Base-by-base conservation (phyloP, 2,797 vertebrate genomes). In the Chrosomus eos region DNA sequence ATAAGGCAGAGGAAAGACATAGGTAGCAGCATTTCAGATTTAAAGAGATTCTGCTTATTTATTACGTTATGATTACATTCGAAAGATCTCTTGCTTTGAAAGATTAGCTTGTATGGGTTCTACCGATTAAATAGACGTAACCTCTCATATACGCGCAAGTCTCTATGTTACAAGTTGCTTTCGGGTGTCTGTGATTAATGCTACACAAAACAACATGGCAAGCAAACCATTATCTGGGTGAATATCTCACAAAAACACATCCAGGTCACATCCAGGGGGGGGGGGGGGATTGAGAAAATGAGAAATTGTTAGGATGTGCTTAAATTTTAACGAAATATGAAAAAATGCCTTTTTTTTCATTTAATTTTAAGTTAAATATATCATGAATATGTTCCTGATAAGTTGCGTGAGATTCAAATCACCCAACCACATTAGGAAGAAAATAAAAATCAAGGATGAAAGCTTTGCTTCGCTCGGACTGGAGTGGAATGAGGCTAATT, bases 1-100 rank as follows among this genome's bases (percentile, higher is more conserved):
- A 91, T 96, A 97, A 97, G 97, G 96, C 97, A 97, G 95, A 95
- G 90, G 87, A 88, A 93, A 86, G 86, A 93, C 91, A 89, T 66
- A 91, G 93, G 93, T 91, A 95, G 95, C 96, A 97, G 96, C 96
- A 95, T 93, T 90, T 89, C 91, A 85, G 92, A 90, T 88, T 92
- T 53, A 11, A 87, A 92, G 90, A 87, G 62, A 90, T 87, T 84
- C 87, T 84, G 45, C 64, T 74, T 18, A n/a, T 85, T 84, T 55
- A 87, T 80, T 60, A 60, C 0, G 76, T 85, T 1, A 68, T 81
- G 28, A 81, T 82, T 18, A 28, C 40, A 62, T 88, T 82, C 45
- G 23, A 36, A 83, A 89, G 53, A 78, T 87, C 85, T 85, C 33
- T 70, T 19, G 78, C 64, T 79, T 45, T 53, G 62, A 76, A 64